Percentiles rank a stretch among this genome's conserved stretches.
These are phyloP conservation scores for Harpalus rubripes DNA, from an alignment of 2,888 invertebrate species.

Conservation along the genomic window DNA sequence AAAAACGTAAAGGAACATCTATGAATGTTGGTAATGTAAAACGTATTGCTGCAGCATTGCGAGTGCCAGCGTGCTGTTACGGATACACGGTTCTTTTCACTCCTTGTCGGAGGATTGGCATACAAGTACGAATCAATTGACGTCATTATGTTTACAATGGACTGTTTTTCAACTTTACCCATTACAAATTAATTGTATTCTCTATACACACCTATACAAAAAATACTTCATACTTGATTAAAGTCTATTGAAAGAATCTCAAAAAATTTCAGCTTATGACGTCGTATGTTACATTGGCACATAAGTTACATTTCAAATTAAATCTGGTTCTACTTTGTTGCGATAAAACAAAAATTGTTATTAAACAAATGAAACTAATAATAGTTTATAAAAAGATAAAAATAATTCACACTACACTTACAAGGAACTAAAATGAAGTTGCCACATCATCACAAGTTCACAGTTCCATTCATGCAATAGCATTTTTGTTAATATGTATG, in stretches of 20 bases:
- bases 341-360: constrained; percentile 5
- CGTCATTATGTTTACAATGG: constrained; percentile 43
- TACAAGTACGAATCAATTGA: constrained; percentile 45
- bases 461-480: constrained; percentile 4
- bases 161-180: constrained; percentile 35
- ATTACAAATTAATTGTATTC: constrained; percentile 26
- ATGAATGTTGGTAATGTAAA: constrained; percentile 57
- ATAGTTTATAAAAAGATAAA: constrained; percentile 9
- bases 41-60: constrained; percentile 57
- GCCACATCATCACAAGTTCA: constrained; percentile 20
- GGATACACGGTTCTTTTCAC: constrained; percentile 35
- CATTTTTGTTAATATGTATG: constrained; percentile 51
- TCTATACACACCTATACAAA: constrained; percentile 10
- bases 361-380: constrained; percentile 16
- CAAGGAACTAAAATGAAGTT: constrained; percentile 21
- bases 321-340: constrained; percentile 16
- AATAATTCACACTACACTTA: constrained; percentile 42
- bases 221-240: background rate
- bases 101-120: constrained; percentile 47
- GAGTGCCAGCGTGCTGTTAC: constrained; percentile 67
- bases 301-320: constrained; percentile 35
- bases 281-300: constrained; percentile 42
- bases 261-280: constrained; percentile 25
- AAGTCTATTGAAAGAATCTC: background rate
- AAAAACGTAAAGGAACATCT: constrained; percentile 66